phyloP scores from a whole-genome alignment of 2,113 vertebrate species.

The Erpornis zantholeuca region DNA sequence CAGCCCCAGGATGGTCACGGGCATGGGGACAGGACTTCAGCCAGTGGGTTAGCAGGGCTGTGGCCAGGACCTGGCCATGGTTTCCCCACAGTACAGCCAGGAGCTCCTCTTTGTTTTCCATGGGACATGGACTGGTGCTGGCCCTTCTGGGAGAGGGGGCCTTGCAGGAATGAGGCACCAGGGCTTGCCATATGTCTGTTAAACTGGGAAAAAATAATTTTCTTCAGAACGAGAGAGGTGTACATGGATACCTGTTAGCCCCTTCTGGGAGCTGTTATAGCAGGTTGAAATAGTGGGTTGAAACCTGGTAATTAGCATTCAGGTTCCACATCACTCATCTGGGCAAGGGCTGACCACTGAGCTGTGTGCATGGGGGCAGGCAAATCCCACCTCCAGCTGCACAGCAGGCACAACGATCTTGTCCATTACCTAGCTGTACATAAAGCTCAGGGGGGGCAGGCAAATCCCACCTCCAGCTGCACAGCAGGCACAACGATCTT shows the following conservation, averaged over 20 bases:
- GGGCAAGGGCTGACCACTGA: background rate
- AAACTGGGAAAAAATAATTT: background rate
- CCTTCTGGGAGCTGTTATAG: background rate
- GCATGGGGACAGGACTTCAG: background rate
- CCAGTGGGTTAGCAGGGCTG: no score
- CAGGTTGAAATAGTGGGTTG: background rate
- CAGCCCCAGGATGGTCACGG: background rate
- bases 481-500: background rate
- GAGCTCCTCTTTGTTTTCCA: accelerated
- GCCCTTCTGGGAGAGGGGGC: background rate
- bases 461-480: background rate
- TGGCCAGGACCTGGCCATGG: no score
- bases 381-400: background rate
- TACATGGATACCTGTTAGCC: background rate
- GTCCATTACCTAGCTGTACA: background rate
- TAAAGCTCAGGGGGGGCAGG: background rate
- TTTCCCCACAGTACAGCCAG: accelerated
- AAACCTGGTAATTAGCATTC: background rate
- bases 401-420: background rate
- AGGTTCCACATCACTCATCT: background rate
- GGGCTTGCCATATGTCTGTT: background rate
- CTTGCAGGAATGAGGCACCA: background rate
- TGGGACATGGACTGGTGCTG: no score
- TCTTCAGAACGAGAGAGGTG: background rate
- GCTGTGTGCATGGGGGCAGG: accelerated